A percentile compares a stretch with the other conserved stretches of the same genome.
These are phyloP conservation scores for Anoplophora glabripennis DNA, from an alignment of 1,140 invertebrate species.

Conservation along the genomic window DNA sequence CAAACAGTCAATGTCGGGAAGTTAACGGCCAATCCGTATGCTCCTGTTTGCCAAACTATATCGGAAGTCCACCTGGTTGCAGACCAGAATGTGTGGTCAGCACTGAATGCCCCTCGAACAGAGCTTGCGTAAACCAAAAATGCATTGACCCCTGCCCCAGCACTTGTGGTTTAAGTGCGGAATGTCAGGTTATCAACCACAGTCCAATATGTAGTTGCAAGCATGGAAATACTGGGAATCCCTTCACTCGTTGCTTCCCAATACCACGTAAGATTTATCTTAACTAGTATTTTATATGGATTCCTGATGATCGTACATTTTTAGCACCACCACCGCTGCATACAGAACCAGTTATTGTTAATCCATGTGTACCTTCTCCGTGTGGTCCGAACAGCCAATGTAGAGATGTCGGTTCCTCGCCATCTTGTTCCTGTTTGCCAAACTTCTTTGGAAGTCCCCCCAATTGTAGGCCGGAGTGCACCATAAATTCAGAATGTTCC, in stretches of 20 bases:
- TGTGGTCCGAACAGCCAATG: constrained; percentile 81
- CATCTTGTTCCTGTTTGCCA: constrained; percentile 64
- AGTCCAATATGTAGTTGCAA: constrained; percentile 59
- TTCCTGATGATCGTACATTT: constrained; percentile 30
- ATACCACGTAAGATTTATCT: constrained; percentile 23
- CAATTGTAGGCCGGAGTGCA: constrained; percentile 70
- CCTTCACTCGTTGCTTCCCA: constrained; percentile 59
- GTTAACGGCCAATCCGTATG: constrained; percentile 56
- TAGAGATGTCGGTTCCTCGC: constrained; percentile 56
- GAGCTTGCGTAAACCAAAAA: constrained; percentile 71
- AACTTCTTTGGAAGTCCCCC: constrained; percentile 67
- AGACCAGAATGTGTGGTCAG: constrained; percentile 81
- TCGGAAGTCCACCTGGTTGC: constrained; percentile 66
- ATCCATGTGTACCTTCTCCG: constrained; percentile 74
- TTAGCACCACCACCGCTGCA: constrained; percentile 47
- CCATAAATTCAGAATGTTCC: constrained; percentile 70
- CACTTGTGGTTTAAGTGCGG: constrained; percentile 68
- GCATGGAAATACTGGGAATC: constrained; percentile 59
- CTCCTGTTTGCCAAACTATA: constrained; percentile 61
- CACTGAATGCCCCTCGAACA: constrained; percentile 71
- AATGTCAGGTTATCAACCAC: constrained; percentile 71
- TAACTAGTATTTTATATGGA: constrained; percentile 12
- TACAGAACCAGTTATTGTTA: constrained; percentile 42
- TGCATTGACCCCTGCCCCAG: constrained; percentile 73
- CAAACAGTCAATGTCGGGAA: constrained; percentile 61